A percentile compares a stretch with the other conserved stretches of the same genome.
phyloP scores from a whole-genome alignment of 2,888 invertebrate species.

The Nematopogon swammerdamellus region DNA sequence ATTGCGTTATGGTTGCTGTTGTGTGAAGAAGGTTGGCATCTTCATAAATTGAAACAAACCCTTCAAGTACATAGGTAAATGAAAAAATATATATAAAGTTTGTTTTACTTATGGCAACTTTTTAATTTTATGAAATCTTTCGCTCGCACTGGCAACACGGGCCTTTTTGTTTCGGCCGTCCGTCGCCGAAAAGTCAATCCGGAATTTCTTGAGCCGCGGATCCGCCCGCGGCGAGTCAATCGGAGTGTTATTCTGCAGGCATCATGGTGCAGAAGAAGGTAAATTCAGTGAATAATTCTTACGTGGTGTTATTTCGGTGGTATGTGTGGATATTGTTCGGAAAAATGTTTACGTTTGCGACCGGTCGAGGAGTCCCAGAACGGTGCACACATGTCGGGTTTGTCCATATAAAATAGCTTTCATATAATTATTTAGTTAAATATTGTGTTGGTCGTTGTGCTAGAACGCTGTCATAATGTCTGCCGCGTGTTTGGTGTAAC shows the following conservation, averaged over 20 bases:
- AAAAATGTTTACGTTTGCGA: background rate
- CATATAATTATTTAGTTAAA: conserved; percentile 31
- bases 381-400: background rate
- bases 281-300: conserved; percentile 19
- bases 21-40: too few relatives aligned
- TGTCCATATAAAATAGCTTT: background rate
- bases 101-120: background rate
- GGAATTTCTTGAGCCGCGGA: conserved; percentile 47
- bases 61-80: too few relatives aligned
- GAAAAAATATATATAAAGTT: background rate
- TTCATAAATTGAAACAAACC: too few relatives aligned
- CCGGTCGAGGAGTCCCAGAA: background rate
- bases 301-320: background rate
- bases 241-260: conserved; percentile 37
- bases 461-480: conserved; percentile 21
- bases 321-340: background rate
- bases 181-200: conserved; percentile 40
- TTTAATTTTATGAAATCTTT: background rate
- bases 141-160: background rate
- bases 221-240: conserved; percentile 50
- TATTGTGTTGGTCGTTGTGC: conserved; percentile 28
- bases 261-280: conserved; percentile 60
- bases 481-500: conserved; percentile 17
- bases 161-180: conserved; percentile 52
- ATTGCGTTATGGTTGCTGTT: too few relatives aligned